Base-by-base conservation (phyloP, 2,888 invertebrate genomes). In the Dynastes hyllus region DNA sequence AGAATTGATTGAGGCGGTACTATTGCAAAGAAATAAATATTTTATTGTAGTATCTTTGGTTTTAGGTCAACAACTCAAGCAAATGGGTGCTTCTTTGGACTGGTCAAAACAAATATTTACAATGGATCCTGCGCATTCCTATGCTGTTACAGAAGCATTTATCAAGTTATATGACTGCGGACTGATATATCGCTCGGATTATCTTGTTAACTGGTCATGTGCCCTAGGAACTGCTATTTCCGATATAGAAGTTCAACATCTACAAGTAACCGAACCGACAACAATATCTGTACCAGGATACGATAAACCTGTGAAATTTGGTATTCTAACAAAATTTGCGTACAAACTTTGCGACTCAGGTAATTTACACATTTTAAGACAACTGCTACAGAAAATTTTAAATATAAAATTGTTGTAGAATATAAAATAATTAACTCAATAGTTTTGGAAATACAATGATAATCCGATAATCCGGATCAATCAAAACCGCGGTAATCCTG, bases 171-270 rank as follows among this genome's bases (percentile, higher is more conserved):
- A 87, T 82, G 88, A 88, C 9, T 79, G 80, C n/a, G 96, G 96
- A 4, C 92, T 95, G 85, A 97, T 99, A 87, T 87, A 87, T 83
- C 92, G 99, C 16, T 96, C 96, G 73, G 97, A 97, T 85, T 92
- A 97, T 58, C 92, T 99, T 8, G 99, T 99, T 2, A 99, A 99
- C 91, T 99, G 99, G 99, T 99, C 98, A 0, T 99, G 99, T 87
- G 92, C 96, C 0, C 90, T 99, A 13, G 96, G 97, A 87, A 98
- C 98, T 71, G 99, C 99, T 8, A 99, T 99, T 83, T 99, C 99
- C 0, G 99, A 99, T 87, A 98, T 99, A 82, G 99, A 99, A 90
- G 98, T 99, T 2, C 99, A 99, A 88, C 99, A 99, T 90, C 88
- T 95, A 58, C 97, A 98, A 87, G 89, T 99, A 55, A 87, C 93